These are phyloP conservation scores for Pterocles orientalis DNA, from an alignment of 2,113 vertebrate species.

Conservation along the genomic window DNA sequence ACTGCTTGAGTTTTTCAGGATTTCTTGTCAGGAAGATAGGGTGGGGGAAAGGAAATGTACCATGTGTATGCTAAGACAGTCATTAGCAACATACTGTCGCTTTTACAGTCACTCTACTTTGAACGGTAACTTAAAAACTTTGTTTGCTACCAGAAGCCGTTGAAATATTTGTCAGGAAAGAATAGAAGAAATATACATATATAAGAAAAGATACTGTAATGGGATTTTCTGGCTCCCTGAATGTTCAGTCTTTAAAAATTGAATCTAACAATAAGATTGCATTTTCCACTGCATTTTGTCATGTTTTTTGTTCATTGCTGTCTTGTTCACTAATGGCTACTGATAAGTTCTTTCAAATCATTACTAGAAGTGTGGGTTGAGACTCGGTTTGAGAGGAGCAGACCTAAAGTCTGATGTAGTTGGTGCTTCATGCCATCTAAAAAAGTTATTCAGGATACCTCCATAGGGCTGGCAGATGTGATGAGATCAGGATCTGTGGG, in stretches of 20 bases:
- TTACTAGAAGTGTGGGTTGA: not conserved
- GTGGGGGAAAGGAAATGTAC: accelerated
- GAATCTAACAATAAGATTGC: not conserved
- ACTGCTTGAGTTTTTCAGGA: not conserved
- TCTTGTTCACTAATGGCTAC: not conserved
- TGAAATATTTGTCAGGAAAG: not conserved
- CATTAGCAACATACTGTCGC: not conserved
- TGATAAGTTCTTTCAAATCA: not conserved
- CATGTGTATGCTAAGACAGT: not conserved
- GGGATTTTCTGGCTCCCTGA: not conserved
- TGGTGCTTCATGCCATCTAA: not conserved
- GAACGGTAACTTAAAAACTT: not conserved
- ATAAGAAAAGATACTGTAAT: not conserved
- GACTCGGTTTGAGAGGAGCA: not conserved
- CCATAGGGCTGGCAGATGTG: not conserved
- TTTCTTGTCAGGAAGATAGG: not conserved
- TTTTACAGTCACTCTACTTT: not conserved
- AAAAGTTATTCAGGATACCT: not conserved
- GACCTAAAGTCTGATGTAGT: not conserved
- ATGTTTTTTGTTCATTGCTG: not conserved
- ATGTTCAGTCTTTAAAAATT: not conserved
- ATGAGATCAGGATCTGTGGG: not conserved
- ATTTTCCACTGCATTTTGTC: not conserved
- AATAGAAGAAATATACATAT: too few species aligned
- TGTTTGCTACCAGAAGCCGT: not conserved